These are phyloP conservation scores for Protonemura montana DNA, from an alignment of 2,888 invertebrate species.

Conservation along the genomic window DNA sequence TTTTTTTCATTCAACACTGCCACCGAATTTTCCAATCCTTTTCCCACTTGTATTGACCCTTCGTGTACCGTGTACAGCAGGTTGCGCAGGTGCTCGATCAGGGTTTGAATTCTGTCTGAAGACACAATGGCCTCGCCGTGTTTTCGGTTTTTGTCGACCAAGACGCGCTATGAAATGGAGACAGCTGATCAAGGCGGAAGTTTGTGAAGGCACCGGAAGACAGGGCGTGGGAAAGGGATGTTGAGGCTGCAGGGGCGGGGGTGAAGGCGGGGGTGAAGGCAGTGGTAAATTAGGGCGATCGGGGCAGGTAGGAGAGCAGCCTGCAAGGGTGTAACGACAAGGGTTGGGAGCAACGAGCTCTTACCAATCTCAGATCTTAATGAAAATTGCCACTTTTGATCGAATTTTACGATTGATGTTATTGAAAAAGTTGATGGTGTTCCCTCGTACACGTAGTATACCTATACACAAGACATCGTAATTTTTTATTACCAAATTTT, in stretches of 20 bases:
- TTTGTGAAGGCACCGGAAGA: not conserved
- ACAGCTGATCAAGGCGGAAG: not conserved
- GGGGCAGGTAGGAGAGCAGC: not conserved
- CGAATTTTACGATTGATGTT: not conserved
- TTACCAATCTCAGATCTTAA: not conserved
- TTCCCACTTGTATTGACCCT: too few relatives aligned
- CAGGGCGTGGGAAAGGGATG: not conserved
- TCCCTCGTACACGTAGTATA: not conserved
- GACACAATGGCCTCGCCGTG: too few relatives aligned
- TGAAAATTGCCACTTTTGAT: not conserved
- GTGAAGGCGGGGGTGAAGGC: not conserved
- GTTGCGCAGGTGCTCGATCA: too few relatives aligned
- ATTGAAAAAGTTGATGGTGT: not conserved
- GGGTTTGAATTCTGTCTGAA: too few relatives aligned
- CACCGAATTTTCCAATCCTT: too few relatives aligned
- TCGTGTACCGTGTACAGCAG: too few relatives aligned
- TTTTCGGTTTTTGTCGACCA: not conserved
- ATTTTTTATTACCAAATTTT: conserved; percentile 2
- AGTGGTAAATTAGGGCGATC: not conserved
- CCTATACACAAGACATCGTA: not conserved
- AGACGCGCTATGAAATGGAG: not conserved
- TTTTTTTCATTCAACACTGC: too few relatives aligned
- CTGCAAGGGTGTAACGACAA: not conserved
- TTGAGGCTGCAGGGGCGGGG: not conserved
- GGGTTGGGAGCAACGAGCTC: not conserved